Evolutionary conservation across 2,113 vertebrate genomes (phyloP), one percentile per base, ranked within the genome.

Genomic region (Sardina pilchardus): DNA sequence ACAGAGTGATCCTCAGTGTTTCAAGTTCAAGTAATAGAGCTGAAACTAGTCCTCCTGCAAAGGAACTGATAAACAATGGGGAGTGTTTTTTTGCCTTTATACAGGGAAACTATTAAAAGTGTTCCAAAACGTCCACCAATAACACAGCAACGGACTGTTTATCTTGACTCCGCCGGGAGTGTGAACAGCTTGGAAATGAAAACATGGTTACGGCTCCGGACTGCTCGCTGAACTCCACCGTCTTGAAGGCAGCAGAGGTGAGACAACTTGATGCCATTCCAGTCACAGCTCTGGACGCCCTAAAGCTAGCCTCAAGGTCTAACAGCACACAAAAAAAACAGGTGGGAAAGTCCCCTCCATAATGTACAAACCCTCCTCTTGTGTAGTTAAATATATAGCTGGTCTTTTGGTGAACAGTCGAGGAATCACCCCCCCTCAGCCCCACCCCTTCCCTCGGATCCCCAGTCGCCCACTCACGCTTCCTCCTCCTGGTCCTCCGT

Each of bases 401-500:
- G 59, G 6, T 67, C n/a, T 67, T 63, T 53, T 7, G 59, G 59
- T 67, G 26, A 67, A 67, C n/a, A 26, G 63, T 67, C 63, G n/a
- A 67, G n/a, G 63, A 67, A 30, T 67, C 63, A 56, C 19, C 12
- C 9, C n/a, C 59, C 26, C 7, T 56, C 16, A 17, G 21, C 56
- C 56, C 19, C 56, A n/a, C 56, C 56, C 6, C 56, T n/a, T 50
- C 56, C 56, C 56, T 24, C 21, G 19, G 4, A 59, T n/a, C 56
- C 56, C 6, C 17, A 6, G 3, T 67, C 26, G n/a, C 63, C 63
- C 63, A 67, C 63, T 67, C 63, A 67, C n/a, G 30, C 82, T 53
- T 44, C 81, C 82, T 42, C 39, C 36, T 59, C 39, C 39, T 14
- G 42, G 21, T 87, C 89, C 92, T 87, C 86, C 93, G 93, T 93